phyloP scores from a whole-genome alignment of 2,888 invertebrate species.

The Drosophila demipolita region DNA sequence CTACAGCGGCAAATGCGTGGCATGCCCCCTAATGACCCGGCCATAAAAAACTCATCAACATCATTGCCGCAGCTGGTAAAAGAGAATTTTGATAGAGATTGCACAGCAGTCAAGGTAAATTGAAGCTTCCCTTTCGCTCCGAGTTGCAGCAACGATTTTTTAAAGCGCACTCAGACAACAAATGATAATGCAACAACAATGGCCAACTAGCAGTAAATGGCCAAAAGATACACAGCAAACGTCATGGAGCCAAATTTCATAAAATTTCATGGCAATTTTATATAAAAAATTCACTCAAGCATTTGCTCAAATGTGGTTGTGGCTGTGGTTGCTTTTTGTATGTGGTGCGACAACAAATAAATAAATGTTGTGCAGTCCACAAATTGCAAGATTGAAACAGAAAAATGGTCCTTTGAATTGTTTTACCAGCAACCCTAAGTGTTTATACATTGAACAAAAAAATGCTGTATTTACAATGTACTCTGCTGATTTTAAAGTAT shows the following conservation, averaged over 20 bases:
- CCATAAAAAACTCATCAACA: conserved; percentile 78
- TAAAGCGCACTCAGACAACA: conserved; percentile 77
- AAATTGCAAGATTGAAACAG: neutral
- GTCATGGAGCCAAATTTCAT: conserved; percentile 69
- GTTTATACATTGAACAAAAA: neutral
- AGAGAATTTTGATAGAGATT: conserved; percentile 76
- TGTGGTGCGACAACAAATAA: conserved; percentile 10
- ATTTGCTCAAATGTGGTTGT: conserved; percentile 22
- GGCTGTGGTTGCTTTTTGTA: conserved; percentile 27
- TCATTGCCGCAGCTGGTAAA: conserved; percentile 61
- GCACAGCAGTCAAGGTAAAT: conserved; percentile 59
- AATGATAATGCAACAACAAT: conserved; percentile 67
- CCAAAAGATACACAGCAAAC: conserved; percentile 58
- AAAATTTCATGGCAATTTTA: conserved; percentile 56
- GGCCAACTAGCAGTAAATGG: conserved; percentile 49
- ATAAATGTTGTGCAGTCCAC: conserved; percentile 8
- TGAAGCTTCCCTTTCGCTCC: neutral
- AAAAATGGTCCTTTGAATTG: neutral
- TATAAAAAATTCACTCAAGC: conserved; percentile 16
- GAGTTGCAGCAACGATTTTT: conserved; percentile 69
- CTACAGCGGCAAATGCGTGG: conserved; percentile 38
- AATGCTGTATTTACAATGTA: neutral
- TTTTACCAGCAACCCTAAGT: neutral
- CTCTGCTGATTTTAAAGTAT: neutral
- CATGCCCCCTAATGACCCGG: conserved; percentile 78